Percentiles rank a stretch among this genome's conserved stretches.
Conservation (phyloP, 2,113 vertebrate genomes). For the Clinocottus analis region DNA sequence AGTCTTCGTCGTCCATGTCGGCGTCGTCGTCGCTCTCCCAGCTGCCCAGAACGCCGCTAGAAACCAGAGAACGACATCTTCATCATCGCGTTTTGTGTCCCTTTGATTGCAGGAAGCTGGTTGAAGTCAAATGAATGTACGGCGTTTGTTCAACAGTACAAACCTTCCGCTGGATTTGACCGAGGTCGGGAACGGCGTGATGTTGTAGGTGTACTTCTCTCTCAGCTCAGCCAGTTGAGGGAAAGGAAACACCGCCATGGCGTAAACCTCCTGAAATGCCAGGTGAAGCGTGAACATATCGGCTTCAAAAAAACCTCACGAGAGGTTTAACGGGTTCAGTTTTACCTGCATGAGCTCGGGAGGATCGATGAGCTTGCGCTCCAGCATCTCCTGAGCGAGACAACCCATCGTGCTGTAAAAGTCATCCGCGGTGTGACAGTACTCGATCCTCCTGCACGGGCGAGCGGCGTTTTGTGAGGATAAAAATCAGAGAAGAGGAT, state of each 20-base stretch:
- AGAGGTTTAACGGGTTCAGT: background rate
- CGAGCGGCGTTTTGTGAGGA: background rate
- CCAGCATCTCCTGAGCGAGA: conserved; percentile 97
- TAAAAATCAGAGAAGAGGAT: background rate
- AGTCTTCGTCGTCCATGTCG: conserved; percentile 93
- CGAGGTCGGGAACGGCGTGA: conserved; percentile 94
- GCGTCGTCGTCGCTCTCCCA: conserved; percentile 96
- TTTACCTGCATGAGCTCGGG: conserved; percentile 95
- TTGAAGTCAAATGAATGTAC: background rate
- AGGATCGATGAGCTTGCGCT: conserved; percentile 90
- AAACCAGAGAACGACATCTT: conserved; percentile 1
- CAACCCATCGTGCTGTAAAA: conserved; percentile 98
- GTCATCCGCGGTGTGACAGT: conserved; percentile 94
- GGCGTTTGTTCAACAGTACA: conserved; percentile 2
- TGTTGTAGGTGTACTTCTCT: conserved; percentile 99
- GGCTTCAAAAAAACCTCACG: background rate
- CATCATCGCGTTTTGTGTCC: background rate
- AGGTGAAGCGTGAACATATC: background rate
- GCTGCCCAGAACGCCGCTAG: conserved; percentile 80
- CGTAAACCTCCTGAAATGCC: conserved; percentile 90
- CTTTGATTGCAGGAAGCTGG: background rate
- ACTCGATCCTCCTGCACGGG: conserved; percentile 89
- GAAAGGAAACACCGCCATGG: conserved; percentile 96
- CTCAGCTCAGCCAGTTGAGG: conserved; percentile 95
- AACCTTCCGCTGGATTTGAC: conserved; percentile 90